Base-by-base conservation (phyloP, 1,140 invertebrate genomes). In the Anadara kagoshimensis region DNA sequence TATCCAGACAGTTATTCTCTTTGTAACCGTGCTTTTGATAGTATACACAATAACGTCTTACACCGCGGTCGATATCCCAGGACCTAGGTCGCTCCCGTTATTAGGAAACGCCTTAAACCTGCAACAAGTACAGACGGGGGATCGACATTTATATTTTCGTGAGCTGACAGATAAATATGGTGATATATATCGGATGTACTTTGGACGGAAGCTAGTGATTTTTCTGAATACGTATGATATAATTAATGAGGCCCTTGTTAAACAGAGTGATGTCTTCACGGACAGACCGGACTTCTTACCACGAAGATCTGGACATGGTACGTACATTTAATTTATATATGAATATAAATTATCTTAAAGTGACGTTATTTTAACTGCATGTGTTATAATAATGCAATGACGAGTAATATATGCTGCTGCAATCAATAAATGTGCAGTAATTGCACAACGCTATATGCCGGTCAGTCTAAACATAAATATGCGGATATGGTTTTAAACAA, bases 21-120 rank as follows among this genome's bases (percentile, higher is more conserved):
- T 97, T n/a, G 94, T 91, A 0, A 95, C 95, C 29, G 96, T 96
- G 0, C 96, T 95, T 83, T 11, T 64, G 12, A 22, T 64, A 5
- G 12, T 49, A 95, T 96, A 66, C 97, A 90, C 88, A 97, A 96
- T 43, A 51, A 57, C 22, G 84, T 78, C 51, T 5, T 58, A 18
- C 22, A 54, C 20, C 36, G 47, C 16, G 26, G 16, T 18, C 41
- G 12, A 47, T 26, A 70, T 73, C 0, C 77, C 77, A 0, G 77
- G 77, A 14, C 77, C 77, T n/a, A 57, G 49, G n/a, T 57, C 59
- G 0, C 45, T 69, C 18, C 73, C 77, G 3, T 54, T 79, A 0
- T 16, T 79, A 24, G 77, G 77, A 5, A 75, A 68, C 53, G 47
- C 73, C 18, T 57, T 62, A 22, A 36, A 61, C 14, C 53, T 79